A percentile compares a stretch with the other conserved stretches of the same genome.
Evolutionary conservation across 2,797 vertebrate species (phyloP).

Genomic region (Coregonus ussuriensis): DNA sequence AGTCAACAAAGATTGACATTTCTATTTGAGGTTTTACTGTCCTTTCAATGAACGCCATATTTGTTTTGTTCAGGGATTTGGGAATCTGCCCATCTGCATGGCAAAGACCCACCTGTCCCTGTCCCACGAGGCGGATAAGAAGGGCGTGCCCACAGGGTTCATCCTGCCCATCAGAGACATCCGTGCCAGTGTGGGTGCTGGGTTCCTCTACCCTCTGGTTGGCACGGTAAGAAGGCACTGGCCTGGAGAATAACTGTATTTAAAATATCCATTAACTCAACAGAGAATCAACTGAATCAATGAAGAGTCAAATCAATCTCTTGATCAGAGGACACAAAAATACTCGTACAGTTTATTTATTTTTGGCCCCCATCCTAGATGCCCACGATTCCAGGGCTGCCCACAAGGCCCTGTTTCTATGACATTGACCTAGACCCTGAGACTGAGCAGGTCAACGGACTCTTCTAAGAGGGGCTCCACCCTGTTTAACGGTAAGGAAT

Average conservation of each 20-base stretch:
- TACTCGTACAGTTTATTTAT: background rate
- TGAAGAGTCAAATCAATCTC: background rate
- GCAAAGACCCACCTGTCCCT: slow-evolving; percentile 97
- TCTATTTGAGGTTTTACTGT: background rate
- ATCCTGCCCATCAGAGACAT: slow-evolving; percentile 93
- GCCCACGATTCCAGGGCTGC: slow-evolving; percentile 97
- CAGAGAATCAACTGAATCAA: background rate
- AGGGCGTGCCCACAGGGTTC: slow-evolving; percentile 92
- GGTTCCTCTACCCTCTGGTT: slow-evolving; percentile 91
- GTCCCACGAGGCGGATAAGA: slow-evolving; percentile 93
- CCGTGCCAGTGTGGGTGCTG: slow-evolving; percentile 92
- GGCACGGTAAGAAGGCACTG: slow-evolving; percentile 88
- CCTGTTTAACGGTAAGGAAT: slow-evolving; percentile 40
- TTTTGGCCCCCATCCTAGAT: slow-evolving; percentile 75
- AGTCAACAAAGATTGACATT: background rate
- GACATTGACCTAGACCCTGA: slow-evolving; percentile 94
- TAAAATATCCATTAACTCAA: background rate
- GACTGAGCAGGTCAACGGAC: slow-evolving; percentile 88
- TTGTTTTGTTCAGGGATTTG: slow-evolving; percentile 83
- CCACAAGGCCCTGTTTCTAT: slow-evolving; percentile 97
- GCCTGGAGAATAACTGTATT: background rate
- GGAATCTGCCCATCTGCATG: slow-evolving; percentile 94
- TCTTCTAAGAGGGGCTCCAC: slow-evolving; percentile 79
- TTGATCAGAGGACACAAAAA: background rate
- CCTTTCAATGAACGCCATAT: too few species aligned